These are phyloP conservation scores for Cirrhinus mrigala DNA, from an alignment of 2,797 vertebrate genomes.

Conservation along the genomic window DNA sequence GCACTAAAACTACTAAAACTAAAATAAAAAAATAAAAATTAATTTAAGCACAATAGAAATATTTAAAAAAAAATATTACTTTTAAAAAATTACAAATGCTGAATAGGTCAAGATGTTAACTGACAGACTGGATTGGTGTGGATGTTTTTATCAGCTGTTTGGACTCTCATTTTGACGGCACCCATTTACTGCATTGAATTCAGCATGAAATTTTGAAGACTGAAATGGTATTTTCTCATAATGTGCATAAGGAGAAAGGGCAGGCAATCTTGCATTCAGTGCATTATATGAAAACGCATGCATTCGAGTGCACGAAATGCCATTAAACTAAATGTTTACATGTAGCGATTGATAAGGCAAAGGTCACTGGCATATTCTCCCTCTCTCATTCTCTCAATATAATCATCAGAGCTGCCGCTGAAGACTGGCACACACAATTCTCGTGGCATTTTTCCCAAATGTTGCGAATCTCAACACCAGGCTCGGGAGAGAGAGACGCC, in stretches of 20 bases:
- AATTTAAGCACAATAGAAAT: no score
- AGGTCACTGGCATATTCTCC: not conserved
- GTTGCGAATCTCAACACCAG: conserved; percentile 2
- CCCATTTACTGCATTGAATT: not conserved
- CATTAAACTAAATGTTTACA: not conserved
- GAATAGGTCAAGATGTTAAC: no score
- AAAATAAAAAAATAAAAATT: no score
- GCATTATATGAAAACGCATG: not conserved
- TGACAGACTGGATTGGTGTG: no score
- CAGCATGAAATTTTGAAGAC: not conserved
- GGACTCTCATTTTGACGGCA: no score
- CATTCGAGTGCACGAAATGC: not conserved
- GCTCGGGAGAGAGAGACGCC: conserved; percentile 45
- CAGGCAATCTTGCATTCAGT: not conserved
- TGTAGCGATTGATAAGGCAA: not conserved
- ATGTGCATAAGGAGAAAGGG: not conserved
- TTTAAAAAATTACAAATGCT: no score
- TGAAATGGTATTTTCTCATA: not conserved
- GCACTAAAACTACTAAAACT: no score
- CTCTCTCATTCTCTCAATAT: not conserved
- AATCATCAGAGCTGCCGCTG: not conserved
- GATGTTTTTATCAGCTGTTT: no score
- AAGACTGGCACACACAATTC: conserved; percentile 25
- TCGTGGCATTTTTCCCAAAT: conserved; percentile 28
- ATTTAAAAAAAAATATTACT: no score